These are phyloP conservation scores for Cervus canadensis DNA, from an alignment of 2,113 vertebrate species.

Conservation along the genomic window DNA sequence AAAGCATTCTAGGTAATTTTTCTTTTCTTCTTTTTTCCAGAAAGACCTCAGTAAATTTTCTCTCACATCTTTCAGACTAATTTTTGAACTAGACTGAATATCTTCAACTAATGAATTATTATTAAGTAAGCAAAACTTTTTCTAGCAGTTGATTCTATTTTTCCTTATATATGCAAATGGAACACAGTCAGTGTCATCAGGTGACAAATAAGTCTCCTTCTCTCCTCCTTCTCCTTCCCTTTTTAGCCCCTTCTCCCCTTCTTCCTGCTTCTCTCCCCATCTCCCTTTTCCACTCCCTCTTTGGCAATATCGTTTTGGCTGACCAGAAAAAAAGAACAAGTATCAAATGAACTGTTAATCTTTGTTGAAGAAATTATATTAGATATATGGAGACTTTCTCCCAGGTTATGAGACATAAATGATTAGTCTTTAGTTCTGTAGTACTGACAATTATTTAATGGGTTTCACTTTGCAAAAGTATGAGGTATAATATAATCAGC, in stretches of 20 bases:
- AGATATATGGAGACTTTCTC: background rate
- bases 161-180: background rate
- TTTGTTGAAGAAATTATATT: background rate
- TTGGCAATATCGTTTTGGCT: background rate
- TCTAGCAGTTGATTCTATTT: background rate
- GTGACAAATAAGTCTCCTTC: background rate
- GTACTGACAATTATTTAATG: background rate
- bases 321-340: background rate
- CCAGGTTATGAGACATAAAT: background rate
- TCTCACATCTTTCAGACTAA: background rate
- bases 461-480: background rate
- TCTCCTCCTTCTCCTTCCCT: background rate
- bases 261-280: background rate
- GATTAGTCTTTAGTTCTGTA: background rate
- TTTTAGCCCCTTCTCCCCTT: background rate
- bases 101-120: background rate
- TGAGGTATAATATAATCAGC: background rate
- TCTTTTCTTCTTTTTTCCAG: background rate
- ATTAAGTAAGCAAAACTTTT: background rate
- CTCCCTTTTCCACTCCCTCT: background rate
- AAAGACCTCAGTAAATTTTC: background rate
- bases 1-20: background rate
- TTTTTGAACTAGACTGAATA: background rate
- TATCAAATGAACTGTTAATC: background rate
- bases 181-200: background rate